phyloP scores from a whole-genome alignment of 2,797 vertebrate species.

The Sternotherus odoratus region DNA sequence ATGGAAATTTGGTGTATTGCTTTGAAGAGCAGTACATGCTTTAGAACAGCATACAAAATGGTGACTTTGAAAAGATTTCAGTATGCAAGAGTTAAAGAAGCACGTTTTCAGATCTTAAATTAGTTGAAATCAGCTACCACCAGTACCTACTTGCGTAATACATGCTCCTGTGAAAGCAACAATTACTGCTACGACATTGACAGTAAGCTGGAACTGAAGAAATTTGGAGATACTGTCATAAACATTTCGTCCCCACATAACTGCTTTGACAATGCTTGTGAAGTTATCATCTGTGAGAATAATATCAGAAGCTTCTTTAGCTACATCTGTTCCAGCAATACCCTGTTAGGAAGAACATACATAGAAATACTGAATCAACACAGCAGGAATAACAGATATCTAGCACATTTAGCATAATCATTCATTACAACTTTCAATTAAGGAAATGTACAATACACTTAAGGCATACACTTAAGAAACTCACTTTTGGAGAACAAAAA shows the following conservation, averaged over 20 bases:
- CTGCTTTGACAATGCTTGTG: conserved; percentile 97
- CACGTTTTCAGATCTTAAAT: not conserved
- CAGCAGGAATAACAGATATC: not conserved
- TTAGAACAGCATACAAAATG: not conserved
- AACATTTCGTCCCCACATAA: conserved; percentile 99
- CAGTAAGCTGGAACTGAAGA: conserved; percentile 98
- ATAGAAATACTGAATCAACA: not conserved
- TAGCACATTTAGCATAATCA: not conserved
- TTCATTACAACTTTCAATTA: not conserved
- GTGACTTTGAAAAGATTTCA: not conserved
- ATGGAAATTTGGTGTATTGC: not conserved
- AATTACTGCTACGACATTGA: conserved; percentile 98
- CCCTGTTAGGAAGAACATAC: conserved; percentile 82
- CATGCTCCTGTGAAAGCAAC: conserved; percentile 98
- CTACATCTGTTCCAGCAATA: conserved; percentile 97
- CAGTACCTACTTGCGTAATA: conserved; percentile 94
- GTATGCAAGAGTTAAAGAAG: conserved; percentile 5
- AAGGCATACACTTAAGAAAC: too few relatives aligned
- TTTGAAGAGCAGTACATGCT: conserved; percentile 5
- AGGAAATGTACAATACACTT: not conserved
- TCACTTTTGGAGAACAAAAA: not conserved
- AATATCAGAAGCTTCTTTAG: conserved; percentile 99
- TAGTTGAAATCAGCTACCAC: conserved; percentile 4
- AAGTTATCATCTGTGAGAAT: conserved; percentile 99
- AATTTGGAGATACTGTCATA: conserved; percentile 99